Conservation (phyloP, 2,797 vertebrate species). For the Pseudochaenichthys georgianus region DNA sequence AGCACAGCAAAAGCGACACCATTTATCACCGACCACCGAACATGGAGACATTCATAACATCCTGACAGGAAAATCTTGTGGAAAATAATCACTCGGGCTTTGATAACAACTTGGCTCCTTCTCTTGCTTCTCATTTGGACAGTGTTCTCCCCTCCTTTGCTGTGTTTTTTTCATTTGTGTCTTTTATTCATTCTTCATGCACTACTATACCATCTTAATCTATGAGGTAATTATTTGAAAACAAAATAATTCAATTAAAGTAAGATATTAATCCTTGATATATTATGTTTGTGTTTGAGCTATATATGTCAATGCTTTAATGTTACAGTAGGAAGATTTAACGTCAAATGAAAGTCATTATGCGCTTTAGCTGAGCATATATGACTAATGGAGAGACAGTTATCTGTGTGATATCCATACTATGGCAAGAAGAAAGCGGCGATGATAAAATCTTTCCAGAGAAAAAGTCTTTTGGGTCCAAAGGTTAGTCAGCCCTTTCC, state of each 20-base stretch:
- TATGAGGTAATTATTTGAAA: not conserved
- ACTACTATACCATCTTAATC: not conserved
- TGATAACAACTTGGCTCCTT: conserved; percentile 88
- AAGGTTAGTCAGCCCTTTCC: conserved; percentile 74
- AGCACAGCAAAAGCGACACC: conserved; percentile 87
- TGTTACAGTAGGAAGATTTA: not conserved
- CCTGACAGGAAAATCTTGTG: conserved; percentile 98
- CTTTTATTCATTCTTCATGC: conserved; percentile 24
- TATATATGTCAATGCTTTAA: conserved; percentile 9
- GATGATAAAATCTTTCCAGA: conserved; percentile 79
- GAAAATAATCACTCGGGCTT: conserved; percentile 96
- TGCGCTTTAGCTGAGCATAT: conserved; percentile 4
- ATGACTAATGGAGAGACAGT: conserved; percentile 43
- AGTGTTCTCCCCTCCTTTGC: conserved; percentile 66
- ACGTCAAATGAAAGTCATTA: conserved; percentile 8
- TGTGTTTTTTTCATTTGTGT: conserved; percentile 27
- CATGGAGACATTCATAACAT: conserved; percentile 99
- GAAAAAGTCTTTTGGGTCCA: conserved; percentile 60
- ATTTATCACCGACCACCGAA: conserved; percentile 95
- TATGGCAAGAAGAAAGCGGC: conserved; percentile 62
- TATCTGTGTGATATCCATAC: conserved; percentile 54
- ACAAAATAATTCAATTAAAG: not conserved
- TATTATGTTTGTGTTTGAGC: not conserved
- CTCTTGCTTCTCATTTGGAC: conserved; percentile 68
- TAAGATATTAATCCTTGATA: no score